Percentiles rank a stretch among this genome's conserved stretches.
These are phyloP conservation scores for Ecdyonurus torrentis DNA, from an alignment of 2,888 invertebrate species.

Conservation along the genomic window DNA sequence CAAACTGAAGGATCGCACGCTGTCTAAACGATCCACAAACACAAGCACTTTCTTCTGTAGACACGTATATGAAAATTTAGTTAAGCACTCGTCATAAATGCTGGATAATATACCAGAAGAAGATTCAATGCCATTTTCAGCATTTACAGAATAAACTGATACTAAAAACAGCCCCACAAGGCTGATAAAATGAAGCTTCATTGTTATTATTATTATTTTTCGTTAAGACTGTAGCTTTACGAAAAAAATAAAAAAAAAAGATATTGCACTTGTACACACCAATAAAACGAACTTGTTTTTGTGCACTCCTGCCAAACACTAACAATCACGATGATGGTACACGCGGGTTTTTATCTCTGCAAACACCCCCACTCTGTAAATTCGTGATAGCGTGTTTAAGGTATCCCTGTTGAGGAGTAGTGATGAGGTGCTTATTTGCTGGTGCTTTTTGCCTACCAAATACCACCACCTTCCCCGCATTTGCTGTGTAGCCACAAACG, in stretches of 20 bases:
- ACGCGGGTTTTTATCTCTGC: background rate
- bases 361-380: background rate
- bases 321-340: background rate
- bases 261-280: too few species aligned
- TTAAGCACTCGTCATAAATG: slow-evolving; percentile 36
- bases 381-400: background rate
- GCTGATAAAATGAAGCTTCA: background rate
- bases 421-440: background rate
- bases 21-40: slow-evolving; percentile 36
- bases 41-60: slow-evolving; percentile 37
- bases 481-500: background rate
- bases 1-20: slow-evolving; percentile 34
- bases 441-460: background rate
- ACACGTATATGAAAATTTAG: slow-evolving; percentile 37
- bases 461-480: background rate
- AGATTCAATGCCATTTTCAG: background rate
- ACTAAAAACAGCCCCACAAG: background rate
- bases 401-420: background rate
- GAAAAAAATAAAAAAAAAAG: too few species aligned
- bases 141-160: background rate
- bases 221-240: too few species aligned
- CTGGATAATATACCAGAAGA: slow-evolving; percentile 29
- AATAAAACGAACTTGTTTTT: background rate
- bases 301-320: background rate
- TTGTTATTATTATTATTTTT: too few species aligned